Conservation (phyloP, 2,113 vertebrate genomes). For the Tricholaema leucomelas region DNA sequence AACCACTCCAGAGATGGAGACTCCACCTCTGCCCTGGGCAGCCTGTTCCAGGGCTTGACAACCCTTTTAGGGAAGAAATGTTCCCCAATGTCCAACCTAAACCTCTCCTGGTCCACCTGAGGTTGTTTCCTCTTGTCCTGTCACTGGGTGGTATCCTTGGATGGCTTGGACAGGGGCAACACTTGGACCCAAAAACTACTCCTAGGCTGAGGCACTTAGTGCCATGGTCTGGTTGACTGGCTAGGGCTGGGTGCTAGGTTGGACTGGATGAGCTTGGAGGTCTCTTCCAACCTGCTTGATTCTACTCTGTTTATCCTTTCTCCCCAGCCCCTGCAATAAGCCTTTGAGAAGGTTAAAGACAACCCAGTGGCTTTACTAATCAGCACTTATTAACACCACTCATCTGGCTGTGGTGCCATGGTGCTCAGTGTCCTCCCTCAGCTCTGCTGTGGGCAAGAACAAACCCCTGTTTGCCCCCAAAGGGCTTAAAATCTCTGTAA, state of each 20-base stretch:
- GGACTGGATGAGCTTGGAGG: too few species aligned
- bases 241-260: too few species aligned
- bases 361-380: background rate
- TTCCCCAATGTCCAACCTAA: background rate
- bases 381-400: background rate
- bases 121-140: background rate
- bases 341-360: background rate
- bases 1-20: too few species aligned
- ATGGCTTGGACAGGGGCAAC: accelerated
- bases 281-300: too few species aligned
- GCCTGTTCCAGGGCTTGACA: too few species aligned
- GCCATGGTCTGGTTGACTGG: too few species aligned
- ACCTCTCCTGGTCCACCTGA: background rate
- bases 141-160: background rate
- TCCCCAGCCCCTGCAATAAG: background rate
- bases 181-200: background rate
- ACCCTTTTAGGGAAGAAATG: too few species aligned
- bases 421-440: background rate
- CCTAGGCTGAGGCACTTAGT: too few species aligned
- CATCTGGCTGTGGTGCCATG: background rate
- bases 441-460: accelerated
- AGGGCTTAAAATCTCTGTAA: background rate
- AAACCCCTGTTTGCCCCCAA: background rate
- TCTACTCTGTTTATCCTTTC: background rate
- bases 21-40: too few species aligned